Percentiles rank a stretch among this genome's conserved stretches.
phyloP scores from a whole-genome alignment of 2,797 vertebrate genomes.

The Microctenopoma lineatum region DNA sequence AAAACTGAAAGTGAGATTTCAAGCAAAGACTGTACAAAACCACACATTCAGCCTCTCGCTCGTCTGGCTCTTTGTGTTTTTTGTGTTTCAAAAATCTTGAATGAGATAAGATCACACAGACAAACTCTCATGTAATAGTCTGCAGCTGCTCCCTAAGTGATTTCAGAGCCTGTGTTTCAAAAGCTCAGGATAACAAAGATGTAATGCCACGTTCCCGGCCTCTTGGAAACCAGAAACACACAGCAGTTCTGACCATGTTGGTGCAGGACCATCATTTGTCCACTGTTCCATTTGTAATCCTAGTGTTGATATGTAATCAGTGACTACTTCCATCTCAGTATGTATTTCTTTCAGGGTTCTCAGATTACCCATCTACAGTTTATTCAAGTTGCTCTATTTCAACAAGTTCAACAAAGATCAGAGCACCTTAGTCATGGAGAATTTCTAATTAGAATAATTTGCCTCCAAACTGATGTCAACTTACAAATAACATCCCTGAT shows the following conservation, averaged over 20 bases:
- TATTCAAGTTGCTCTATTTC: not conserved
- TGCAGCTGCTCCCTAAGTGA: slow-evolving; percentile 81
- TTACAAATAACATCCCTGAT: slow-evolving; percentile 56
- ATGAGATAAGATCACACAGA: slow-evolving; percentile 82
- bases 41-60: slow-evolving; percentile 49
- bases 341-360: not conserved
- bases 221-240: slow-evolving; percentile 59
- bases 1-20: slow-evolving; percentile 49
- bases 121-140: slow-evolving; percentile 80
- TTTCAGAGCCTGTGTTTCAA: slow-evolving; percentile 78
- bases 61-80: slow-evolving; percentile 71
- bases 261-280: slow-evolving; percentile 36
- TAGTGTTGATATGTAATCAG: not conserved
- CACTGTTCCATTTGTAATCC: slow-evolving; percentile 17
- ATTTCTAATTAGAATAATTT: not conserved
- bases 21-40: slow-evolving; percentile 25
- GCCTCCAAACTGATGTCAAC: slow-evolving; percentile 7
- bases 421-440: not conserved
- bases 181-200: slow-evolving; percentile 74
- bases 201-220: slow-evolving; percentile 66
- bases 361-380: not conserved
- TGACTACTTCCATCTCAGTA: too few species aligned
- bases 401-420: not conserved
- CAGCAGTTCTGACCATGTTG: slow-evolving; percentile 29
- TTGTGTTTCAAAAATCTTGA: slow-evolving; percentile 64